Evolutionary conservation across 2,113 vertebrate species (phyloP).

Genomic region (Hemibagrus wyckioides): DNA sequence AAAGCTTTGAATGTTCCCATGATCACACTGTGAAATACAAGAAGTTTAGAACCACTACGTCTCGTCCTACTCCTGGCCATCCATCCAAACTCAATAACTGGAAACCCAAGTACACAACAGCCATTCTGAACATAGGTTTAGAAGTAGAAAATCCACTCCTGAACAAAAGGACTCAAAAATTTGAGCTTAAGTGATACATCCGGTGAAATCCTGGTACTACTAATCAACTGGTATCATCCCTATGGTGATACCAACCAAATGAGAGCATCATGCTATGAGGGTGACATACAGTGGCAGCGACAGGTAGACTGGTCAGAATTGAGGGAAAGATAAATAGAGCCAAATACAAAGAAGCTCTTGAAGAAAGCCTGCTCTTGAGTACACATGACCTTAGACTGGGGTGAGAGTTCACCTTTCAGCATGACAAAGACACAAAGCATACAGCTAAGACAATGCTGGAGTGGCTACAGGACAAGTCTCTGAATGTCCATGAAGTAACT

Average conservation of each 20-base stretch:
- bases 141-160: not conserved
- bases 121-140: not conserved
- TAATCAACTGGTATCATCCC: not conserved
- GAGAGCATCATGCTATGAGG: not conserved
- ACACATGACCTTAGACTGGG: not conserved
- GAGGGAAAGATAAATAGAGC: not conserved
- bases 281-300: not conserved
- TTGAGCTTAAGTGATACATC: not conserved
- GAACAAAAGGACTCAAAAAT: not conserved
- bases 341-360: not conserved
- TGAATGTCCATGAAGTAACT: not conserved
- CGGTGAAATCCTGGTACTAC: not conserved
- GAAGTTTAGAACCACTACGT: not conserved
- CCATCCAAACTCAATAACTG: not conserved
- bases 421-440: not conserved
- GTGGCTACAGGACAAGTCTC: not conserved
- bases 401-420: not conserved
- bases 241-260: not conserved
- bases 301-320: not conserved
- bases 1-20: not conserved
- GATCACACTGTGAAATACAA: not conserved
- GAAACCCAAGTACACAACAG: not conserved
- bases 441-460: not conserved
- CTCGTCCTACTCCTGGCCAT: not conserved
- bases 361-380: not conserved